Evolutionary conservation across 2,888 invertebrate species (phyloP), one percentile per base, ranked within the genome.

Genomic region (Odontocerum albicorne): DNA sequence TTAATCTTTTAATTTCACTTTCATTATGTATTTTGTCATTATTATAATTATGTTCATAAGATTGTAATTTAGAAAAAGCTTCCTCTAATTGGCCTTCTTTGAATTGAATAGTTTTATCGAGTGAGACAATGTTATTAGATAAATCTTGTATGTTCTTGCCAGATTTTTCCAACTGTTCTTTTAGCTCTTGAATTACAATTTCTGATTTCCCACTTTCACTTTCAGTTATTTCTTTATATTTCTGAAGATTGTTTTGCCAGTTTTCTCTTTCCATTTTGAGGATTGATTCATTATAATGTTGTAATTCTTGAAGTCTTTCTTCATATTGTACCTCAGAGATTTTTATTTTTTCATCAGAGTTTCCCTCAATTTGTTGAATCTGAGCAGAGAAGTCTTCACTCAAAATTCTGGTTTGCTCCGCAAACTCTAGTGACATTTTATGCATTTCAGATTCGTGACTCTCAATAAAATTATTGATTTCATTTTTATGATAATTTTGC

Each of bases 271-370:
- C 67, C 62, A 75, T 15, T 6, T 21, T 17, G 8, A 49, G 16
- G 3, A 21, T 16, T 16, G 49, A 49, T n/a, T 53, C 53, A 3
- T 27, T 46, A 52, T 71, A 72, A 42, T 73, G 72, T 62, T 77
- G 73, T 40, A 77, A 68, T 57, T 67, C 66, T 36, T 66, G 66
- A 32, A 69, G 72, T 31, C 74, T 68, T 58, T 77, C 76, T 61
- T 78, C 77, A 66, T 73, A 77, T 61, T 77, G 77, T 59, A 77
- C 77, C 62, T 77, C 77, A 65, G 75, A 76, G 10, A 77, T 64
- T 59, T 67, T 70, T 20, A 78, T 64, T 63, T 77, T 77, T 59
- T 78, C 77, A 58, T 65, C 66, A 33, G 74, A 70, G 17, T 75
- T 70, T 64, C 77, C 77, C 65, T 77, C 68, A 35, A 77, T 70